Evolutionary conservation across 2,888 invertebrate genomes (phyloP).

Genomic region (Apotomis turbidana): DNA sequence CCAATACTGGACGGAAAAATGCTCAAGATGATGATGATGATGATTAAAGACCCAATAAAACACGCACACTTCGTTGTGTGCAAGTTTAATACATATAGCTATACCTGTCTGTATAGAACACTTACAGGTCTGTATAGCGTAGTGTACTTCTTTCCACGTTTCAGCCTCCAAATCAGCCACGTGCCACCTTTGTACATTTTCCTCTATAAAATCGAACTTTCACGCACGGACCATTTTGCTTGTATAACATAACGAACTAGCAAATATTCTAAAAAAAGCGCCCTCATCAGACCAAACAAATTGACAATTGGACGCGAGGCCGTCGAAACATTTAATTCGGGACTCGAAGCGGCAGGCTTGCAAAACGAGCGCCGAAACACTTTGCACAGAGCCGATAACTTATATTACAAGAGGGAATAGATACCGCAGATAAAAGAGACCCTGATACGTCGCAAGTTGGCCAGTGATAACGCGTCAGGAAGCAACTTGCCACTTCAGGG

Average conservation of each 20-base stretch:
- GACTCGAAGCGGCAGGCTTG: not conserved
- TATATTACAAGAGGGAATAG: slow-evolving; percentile 34
- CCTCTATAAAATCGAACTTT: too few relatives aligned
- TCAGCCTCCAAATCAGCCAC: too few relatives aligned
- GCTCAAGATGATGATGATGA: too few relatives aligned
- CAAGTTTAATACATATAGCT: too few relatives aligned
- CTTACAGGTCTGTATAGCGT: too few relatives aligned
- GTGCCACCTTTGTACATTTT: too few relatives aligned
- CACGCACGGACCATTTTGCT: too few relatives aligned
- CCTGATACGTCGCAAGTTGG: slow-evolving; percentile 20
- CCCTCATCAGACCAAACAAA: not conserved
- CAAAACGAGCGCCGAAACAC: not conserved
- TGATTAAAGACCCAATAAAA: too few relatives aligned
- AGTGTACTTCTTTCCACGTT: too few relatives aligned
- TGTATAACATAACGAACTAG: not conserved
- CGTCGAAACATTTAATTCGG: not conserved
- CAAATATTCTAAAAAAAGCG: not conserved
- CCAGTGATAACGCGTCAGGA: slow-evolving; percentile 27
- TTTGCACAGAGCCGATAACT: slow-evolving; percentile 15
- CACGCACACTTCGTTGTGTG: too few relatives aligned
- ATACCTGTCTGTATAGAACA: too few relatives aligned
- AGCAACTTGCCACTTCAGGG: slow-evolving; percentile 35
- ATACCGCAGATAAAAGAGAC: slow-evolving; percentile 12
- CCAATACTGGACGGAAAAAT: too few relatives aligned
- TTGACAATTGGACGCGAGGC: not conserved